Percentiles rank a stretch among this genome's conserved stretches.
phyloP scores from a whole-genome alignment of 2,888 invertebrate species.

The Drosophila paramelanica region DNA sequence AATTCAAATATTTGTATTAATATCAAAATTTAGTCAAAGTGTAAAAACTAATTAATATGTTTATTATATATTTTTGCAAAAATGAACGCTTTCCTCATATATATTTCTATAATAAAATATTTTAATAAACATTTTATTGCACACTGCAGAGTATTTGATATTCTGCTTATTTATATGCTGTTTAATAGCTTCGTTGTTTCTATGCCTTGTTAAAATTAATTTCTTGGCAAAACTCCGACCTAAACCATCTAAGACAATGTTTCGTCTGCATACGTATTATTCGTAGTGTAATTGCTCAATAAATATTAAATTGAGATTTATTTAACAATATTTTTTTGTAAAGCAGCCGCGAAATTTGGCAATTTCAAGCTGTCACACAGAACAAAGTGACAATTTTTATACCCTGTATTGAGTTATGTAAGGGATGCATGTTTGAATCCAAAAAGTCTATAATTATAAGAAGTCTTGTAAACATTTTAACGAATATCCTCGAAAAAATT shows the following conservation, averaged over 20 bases:
- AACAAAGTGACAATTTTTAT: conserved; percentile 49
- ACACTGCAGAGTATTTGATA: neutral
- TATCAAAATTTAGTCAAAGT: neutral
- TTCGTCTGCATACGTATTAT: conserved; percentile 16
- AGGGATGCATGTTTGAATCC: too few species aligned
- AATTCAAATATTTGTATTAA: neutral
- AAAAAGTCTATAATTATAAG: too few species aligned
- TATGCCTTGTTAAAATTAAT: conserved; percentile 36
- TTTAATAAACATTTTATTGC: too few species aligned
- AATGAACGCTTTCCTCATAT: too few species aligned
- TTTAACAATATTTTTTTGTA: conserved; percentile 17
- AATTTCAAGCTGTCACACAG: conserved; percentile 35
- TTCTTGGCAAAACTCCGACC: conserved; percentile 31
- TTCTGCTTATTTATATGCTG: neutral
- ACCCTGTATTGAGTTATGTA: neutral
- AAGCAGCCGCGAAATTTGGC: conserved; percentile 14
- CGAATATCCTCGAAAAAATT: too few species aligned
- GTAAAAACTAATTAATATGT: too few species aligned
- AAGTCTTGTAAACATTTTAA: too few species aligned
- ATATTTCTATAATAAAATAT: neutral
- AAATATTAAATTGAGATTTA: conserved; percentile 5
- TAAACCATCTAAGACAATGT: conserved; percentile 29
- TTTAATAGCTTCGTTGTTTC: conserved; percentile 27
- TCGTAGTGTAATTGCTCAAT: conserved; percentile 22
- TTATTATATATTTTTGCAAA: too few species aligned